Base-by-base conservation (phyloP, 2,888 invertebrate genomes). In the Drosophila rubida region DNA sequence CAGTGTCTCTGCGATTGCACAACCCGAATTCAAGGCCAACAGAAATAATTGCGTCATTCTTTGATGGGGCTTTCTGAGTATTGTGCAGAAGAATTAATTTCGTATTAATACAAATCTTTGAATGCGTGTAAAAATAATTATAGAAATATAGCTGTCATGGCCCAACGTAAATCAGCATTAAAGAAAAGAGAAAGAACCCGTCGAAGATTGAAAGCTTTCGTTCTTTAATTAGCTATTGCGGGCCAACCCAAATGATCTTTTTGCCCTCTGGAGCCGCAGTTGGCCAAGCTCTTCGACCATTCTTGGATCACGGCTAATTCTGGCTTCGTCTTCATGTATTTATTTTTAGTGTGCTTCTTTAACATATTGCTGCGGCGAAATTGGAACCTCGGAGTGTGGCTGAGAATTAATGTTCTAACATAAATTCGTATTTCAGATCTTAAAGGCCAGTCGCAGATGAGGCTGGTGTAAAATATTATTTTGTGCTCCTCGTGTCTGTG, bases 331-430 rank as follows among this genome's bases (percentile, higher is more conserved):
- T 48, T 42, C 32, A 19, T 57, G 14, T 35, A 50, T 51, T 27
- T 22, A 14, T 25, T 50, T 35, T 23, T 44, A 49, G 44, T 41
- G 30, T 55, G 32, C 7, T 71, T 54, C 50, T 51, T 51, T 59
- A 68, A 69, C 42, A 71, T 50, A 60, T 53, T 19, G n/a, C 9
- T 59, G 32, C 63, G 58, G 65, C 84, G 58, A 71, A 87, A 66
- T 69, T 58, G 59, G 68, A 49, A 44, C 25, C 55, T 54, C 46
- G 9, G 41, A 39, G 53, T 55, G 51, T 57, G 67, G 63, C 64
- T 65, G 55, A 49, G 71, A 81, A 84, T 87, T 80, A 84, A 81
- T 81, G 80, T 78, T 84, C 75, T 75, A 69, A 69, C 78, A 78
- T 80, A 54, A 71, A 78, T 86, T 86, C 67, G 60, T 62, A 66